These are phyloP conservation scores for Pseudochirops cupreus DNA, from an alignment of 2,797 vertebrate genomes.

Conservation along the genomic window DNA sequence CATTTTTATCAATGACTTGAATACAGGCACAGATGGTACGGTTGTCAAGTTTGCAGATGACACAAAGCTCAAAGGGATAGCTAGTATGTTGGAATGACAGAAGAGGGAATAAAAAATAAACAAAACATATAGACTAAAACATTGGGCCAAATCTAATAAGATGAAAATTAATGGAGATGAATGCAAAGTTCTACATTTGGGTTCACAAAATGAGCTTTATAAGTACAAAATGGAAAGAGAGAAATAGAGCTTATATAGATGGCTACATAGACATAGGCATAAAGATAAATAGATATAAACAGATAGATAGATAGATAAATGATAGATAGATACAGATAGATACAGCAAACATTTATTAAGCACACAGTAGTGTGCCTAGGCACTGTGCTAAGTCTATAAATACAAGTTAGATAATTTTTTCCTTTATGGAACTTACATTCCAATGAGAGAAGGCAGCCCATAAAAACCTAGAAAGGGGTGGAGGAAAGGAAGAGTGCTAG, in stretches of 20 bases:
- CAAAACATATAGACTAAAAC: not conserved
- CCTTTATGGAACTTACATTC: not conserved
- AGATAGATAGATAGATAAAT: no score
- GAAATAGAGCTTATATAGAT: not conserved
- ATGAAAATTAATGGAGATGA: not conserved
- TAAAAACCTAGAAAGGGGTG: not conserved
- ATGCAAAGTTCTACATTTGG: not conserved
- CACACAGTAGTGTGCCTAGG: not conserved
- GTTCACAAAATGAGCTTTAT: not conserved
- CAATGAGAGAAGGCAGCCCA: not conserved
- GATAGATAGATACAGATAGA: no score
- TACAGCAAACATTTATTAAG: not conserved
- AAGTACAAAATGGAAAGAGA: not conserved
- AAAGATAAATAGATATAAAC: not conserved
- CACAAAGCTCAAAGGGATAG: not conserved
- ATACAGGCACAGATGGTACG: not conserved
- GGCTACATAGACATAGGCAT: no score
- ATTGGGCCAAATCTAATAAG: not conserved
- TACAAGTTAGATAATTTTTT: not conserved
- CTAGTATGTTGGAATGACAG: not conserved
- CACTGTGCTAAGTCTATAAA: not conserved
- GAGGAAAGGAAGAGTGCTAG: not conserved
- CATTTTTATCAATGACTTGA: not conserved
- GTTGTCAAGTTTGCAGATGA: not conserved
- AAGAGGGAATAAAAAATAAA: not conserved